Conservation (phyloP, 23 tunicate genomes). For the Corella eumyota region DNA sequence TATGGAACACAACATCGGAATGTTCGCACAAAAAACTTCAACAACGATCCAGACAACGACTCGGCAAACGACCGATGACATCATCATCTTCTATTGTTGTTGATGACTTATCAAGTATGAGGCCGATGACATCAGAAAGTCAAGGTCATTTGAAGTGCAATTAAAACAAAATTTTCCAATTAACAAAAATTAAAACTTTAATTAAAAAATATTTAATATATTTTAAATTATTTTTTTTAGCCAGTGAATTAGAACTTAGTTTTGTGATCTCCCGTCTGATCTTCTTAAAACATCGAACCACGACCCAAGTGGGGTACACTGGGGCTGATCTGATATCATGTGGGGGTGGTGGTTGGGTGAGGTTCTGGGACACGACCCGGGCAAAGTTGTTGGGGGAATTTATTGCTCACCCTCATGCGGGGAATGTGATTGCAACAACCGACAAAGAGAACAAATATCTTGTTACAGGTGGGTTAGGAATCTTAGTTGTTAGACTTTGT, state of each 20-base stretch:
- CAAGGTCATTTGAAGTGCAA: constrained; percentile 34
- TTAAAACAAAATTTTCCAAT: not conserved
- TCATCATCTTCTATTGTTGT: constrained; percentile 8
- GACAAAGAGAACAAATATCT: constrained; percentile 51
- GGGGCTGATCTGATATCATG: constrained; percentile 83
- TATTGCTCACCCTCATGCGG: constrained; percentile 79
- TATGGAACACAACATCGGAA: constrained; percentile 84
- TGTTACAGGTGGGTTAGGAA: constrained; percentile 61
- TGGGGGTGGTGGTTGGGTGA: constrained; percentile 92
- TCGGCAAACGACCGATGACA: constrained; percentile 47
- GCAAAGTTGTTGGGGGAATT: constrained; percentile 46
- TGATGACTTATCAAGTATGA: constrained; percentile 8
- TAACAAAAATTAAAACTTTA: not conserved
- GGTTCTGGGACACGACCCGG: constrained; percentile 61
- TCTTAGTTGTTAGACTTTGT: too few relatives aligned
- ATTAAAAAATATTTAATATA: not conserved
- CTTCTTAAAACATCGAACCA: constrained; percentile 44
- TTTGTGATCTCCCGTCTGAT: constrained; percentile 70
- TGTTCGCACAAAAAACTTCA: constrained; percentile 46
- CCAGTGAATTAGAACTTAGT: constrained; percentile 85
- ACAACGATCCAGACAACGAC: constrained; percentile 43
- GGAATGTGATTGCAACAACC: constrained; percentile 47
- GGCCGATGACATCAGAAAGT: constrained; percentile 80
- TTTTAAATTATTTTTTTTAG: constrained; percentile 8
- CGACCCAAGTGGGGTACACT: constrained; percentile 20